Evolutionary conservation across 2,113 vertebrate species (phyloP).

Genomic region (Dasypus novemcinctus): DNA sequence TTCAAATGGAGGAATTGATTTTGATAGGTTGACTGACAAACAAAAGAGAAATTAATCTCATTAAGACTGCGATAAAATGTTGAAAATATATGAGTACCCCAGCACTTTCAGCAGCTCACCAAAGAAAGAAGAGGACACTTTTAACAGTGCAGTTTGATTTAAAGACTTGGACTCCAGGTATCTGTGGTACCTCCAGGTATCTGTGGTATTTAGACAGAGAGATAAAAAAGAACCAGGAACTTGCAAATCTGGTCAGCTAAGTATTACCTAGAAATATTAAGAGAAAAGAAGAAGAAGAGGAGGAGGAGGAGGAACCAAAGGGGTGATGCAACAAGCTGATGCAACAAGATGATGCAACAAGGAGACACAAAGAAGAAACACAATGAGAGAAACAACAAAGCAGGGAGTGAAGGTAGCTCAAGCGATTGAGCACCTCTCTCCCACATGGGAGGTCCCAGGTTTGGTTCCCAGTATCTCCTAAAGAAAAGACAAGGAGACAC

Average conservation of each 20-base stretch:
- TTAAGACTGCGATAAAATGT: conserved; percentile 2
- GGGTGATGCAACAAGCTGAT: too few relatives aligned
- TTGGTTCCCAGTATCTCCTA: too few relatives aligned
- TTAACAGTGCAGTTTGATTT: background rate
- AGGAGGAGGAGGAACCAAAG: too few relatives aligned
- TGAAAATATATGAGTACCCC: background rate
- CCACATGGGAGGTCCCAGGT: too few relatives aligned
- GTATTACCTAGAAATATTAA: background rate
- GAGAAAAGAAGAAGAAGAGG: background rate
- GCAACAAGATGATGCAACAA: too few relatives aligned
- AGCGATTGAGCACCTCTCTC: too few relatives aligned
- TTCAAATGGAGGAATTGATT: background rate
- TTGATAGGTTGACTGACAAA: background rate
- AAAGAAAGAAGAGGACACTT: conserved; percentile 22
- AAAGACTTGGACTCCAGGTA: too few relatives aligned
- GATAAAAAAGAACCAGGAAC: background rate
- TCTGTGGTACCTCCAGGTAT: too few relatives aligned
- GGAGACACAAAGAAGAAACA: too few relatives aligned
- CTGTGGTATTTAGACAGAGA: conserved; percentile 26
- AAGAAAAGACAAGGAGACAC: too few relatives aligned
- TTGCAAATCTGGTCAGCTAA: background rate
- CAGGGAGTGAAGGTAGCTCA: too few relatives aligned
- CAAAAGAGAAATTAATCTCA: background rate
- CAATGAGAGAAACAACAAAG: too few relatives aligned
- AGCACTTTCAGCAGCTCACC: background rate